phyloP scores from a whole-genome alignment of 2,113 vertebrate genomes.

The Lontra canadensis region DNA sequence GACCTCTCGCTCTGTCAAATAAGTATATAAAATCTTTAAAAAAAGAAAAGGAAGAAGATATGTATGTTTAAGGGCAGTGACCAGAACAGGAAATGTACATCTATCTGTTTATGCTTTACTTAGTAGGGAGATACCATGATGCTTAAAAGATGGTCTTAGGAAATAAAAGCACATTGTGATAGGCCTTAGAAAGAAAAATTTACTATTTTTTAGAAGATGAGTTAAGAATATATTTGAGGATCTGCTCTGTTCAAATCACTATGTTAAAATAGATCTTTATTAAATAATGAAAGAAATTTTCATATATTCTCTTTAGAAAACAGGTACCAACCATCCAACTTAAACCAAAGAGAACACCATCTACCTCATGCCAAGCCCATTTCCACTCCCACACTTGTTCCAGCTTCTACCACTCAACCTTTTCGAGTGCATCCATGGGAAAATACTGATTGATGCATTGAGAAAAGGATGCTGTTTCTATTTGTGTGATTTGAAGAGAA shows the following conservation, averaged over 20 bases:
- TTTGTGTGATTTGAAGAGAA: not conserved
- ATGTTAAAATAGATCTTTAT: not conserved
- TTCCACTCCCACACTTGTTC: not conserved
- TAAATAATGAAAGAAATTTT: not conserved
- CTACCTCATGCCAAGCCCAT: not conserved
- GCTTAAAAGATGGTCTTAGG: not conserved
- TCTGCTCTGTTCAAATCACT: not conserved
- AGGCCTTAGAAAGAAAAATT: constrained; percentile 31
- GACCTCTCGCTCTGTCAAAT: too few relatives aligned
- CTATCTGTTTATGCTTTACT: not conserved
- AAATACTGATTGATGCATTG: not conserved
- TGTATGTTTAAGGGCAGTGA: not conserved
- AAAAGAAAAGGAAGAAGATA: not conserved
- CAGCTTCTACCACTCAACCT: not conserved
- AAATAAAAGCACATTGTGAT: not conserved
- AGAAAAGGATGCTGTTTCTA: not conserved
- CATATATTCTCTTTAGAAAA: not conserved
- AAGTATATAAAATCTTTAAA: too few relatives aligned
- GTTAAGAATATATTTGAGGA: not conserved
- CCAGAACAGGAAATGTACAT: not conserved
- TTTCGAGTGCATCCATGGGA: not conserved
- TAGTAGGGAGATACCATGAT: not conserved
- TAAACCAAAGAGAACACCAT: not conserved
- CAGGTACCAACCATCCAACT: not conserved
- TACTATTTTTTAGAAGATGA: not conserved